These are phyloP conservation scores for Cerastis leucographa DNA, from an alignment of 2,888 invertebrate genomes.

Conservation along the genomic window DNA sequence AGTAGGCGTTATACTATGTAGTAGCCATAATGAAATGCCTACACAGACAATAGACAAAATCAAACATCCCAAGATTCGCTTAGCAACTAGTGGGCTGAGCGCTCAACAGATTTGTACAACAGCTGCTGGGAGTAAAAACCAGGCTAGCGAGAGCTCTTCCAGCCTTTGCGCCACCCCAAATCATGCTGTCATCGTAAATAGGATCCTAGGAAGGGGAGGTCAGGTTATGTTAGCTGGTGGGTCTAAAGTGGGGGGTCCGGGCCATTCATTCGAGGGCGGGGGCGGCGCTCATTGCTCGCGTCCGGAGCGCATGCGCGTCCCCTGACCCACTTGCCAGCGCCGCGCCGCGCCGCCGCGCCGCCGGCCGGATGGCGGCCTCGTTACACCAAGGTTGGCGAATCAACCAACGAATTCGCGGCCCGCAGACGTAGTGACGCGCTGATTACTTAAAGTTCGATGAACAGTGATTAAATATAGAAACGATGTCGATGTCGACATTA, in stretches of 20 bases:
- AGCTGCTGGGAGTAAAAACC: conserved; percentile 79
- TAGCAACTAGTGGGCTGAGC: conserved; percentile 87
- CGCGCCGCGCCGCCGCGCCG: conserved; percentile 67
- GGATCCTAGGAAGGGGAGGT: conserved; percentile 80
- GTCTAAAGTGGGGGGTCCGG: conserved; percentile 79
- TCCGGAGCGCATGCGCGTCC: conserved; percentile 88
- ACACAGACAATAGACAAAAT: conserved; percentile 71
- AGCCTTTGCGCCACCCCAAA: conserved; percentile 69
- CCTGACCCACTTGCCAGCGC: conserved; percentile 86
- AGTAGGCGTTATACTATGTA: conserved; percentile 59
- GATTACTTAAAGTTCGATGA: conserved; percentile 72
- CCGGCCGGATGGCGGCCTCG: conserved; percentile 83
- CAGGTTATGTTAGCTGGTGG: conserved; percentile 74
- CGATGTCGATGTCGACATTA: conserved; percentile 62
- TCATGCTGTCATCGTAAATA: conserved; percentile 70
- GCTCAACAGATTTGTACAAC: conserved; percentile 86
- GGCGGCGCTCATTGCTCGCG: conserved; percentile 88
- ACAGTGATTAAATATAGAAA: conserved; percentile 75
- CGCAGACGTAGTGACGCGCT: conserved; percentile 86
- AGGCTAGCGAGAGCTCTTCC: conserved; percentile 75
- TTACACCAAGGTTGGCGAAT: conserved; percentile 88
- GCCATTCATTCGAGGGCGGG: conserved; percentile 86
- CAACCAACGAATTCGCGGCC: conserved; percentile 82
- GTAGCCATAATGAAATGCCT: conserved; percentile 71
- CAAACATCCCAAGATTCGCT: conserved; percentile 80